Percentiles rank a stretch among this genome's conserved stretches.
phyloP scores from a whole-genome alignment of 35 echinoderm and acorn worm species.

The Lytechinus pictus region DNA sequence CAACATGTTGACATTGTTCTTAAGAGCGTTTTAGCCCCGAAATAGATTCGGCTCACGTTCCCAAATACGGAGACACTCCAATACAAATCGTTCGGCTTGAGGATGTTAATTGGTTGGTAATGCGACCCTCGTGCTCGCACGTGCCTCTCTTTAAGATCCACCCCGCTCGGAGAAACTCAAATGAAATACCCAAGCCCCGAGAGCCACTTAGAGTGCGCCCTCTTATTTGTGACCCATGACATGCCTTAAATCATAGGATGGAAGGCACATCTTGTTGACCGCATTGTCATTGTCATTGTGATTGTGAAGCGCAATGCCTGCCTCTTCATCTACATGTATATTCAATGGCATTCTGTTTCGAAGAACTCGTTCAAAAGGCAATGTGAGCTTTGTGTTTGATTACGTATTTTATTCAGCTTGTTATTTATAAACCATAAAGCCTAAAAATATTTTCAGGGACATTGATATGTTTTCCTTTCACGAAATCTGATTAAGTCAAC shows the following conservation, averaged over 20 bases:
- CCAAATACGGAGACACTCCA: not conserved
- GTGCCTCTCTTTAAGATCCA: not conserved
- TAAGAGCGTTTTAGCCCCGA: not conserved
- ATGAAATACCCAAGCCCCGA: not conserved
- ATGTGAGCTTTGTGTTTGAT: not conserved
- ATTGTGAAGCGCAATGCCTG: not conserved
- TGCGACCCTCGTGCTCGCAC: conserved; percentile 3
- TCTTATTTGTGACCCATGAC: not conserved
- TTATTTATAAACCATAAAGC: not conserved
- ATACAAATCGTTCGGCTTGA: not conserved
- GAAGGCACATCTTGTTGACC: conserved; percentile 15
- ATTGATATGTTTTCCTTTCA: no score
- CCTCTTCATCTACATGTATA: not conserved
- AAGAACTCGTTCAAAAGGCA: not conserved
- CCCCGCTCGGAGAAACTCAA: not conserved
- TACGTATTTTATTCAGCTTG: not conserved
- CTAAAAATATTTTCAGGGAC: no score
- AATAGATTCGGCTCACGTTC: conserved; percentile 26
- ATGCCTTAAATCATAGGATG: not conserved
- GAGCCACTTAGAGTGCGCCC: not conserved
- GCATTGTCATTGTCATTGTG: conserved; percentile 1
- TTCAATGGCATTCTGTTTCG: not conserved
- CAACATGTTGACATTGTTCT: conserved; percentile 32
- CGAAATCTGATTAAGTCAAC: no score
- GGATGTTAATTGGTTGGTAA: conserved; percentile 36